Percentiles rank a stretch among this genome's conserved stretches.
These are phyloP conservation scores for Huso huso DNA, from an alignment of 2,797 vertebrate genomes.

Conservation along the genomic window DNA sequence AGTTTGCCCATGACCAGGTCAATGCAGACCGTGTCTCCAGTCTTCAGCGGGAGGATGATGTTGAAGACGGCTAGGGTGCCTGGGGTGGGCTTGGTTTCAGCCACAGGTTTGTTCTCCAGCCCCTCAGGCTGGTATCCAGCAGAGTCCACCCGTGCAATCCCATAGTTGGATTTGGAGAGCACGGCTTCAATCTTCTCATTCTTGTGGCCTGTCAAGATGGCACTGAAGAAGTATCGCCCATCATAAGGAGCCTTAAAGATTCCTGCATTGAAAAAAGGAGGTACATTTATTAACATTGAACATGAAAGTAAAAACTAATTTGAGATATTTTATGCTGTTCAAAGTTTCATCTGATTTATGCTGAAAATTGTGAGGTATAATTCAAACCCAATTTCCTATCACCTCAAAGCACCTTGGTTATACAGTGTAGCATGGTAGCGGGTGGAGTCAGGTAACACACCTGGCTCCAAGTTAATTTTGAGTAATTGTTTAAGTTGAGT, in stretches of 20 bases:
- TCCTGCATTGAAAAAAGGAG: constrained; percentile 45
- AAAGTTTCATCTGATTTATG: too few species aligned
- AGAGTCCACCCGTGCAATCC: constrained; percentile 81
- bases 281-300: neutral
- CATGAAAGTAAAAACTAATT: neutral
- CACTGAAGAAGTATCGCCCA: constrained; percentile 84
- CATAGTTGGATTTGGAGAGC: constrained; percentile 78
- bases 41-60: constrained; percentile 74
- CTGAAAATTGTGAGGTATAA: too few species aligned
- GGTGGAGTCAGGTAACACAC: too few species aligned
- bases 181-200: constrained; percentile 86
- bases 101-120: constrained; percentile 84
- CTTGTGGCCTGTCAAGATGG: constrained; percentile 78
- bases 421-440: too few species aligned
- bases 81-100: constrained; percentile 65
- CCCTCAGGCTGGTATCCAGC: constrained; percentile 85
- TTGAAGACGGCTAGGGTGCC: constrained; percentile 81
- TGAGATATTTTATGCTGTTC: too few species aligned
- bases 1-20: constrained; percentile 85
- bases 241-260: constrained; percentile 76
- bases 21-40: constrained; percentile 77
- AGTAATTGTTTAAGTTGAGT: too few species aligned
- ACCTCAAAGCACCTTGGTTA: too few species aligned
- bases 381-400: too few species aligned
- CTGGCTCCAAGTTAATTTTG: too few species aligned